Evolutionary conservation across 2,113 vertebrate species (phyloP), one percentile per base, ranked within the genome.

Genomic region (Petroica traversi): DNA sequence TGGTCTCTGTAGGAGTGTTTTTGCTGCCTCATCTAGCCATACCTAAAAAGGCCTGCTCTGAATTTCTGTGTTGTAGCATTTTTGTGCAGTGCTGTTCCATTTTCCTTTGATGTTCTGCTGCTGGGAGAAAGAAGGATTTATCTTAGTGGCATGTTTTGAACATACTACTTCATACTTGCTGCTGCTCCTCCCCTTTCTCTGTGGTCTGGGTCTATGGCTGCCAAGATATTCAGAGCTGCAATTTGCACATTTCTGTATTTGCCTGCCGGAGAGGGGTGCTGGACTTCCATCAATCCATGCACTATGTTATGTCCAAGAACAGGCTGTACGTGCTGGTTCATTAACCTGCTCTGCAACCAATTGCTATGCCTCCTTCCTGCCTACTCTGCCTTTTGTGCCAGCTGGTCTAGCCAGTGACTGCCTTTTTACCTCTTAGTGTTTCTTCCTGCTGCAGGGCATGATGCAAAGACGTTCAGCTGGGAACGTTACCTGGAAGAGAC

Each of bases 391-490:
- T 94, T 55, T 82, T 82, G 41, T 14, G 13, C 19, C 34, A 43
- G 7, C 48, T 92, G 24, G 11, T 72, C 57, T 63, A 34, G 19
- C 7, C 51, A 41, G 31, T 64, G 67, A 59, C 34, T 58, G 40
- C 29, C 38, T 73, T 58, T 49, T 80, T 54, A 86, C 14, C 36
- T 25, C 10, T 92, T 41, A 64, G 54, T 13, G 9, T 78, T 85
- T 83, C 22, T 88, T 96, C 19, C 49, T 93, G 48, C 48, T 87
- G 34, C 93, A 99, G 99, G 98, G 40, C 98, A 98, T 4, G 97
- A 99, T 90, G 45, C 97, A 46, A 97, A 97, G 69, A 98, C 97
- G 6, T 99, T 99, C 95, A 97, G 16, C 93, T 99, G 99, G 99
- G 95, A 98, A 16, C 92, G 69, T 76, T 99, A 99, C 96, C 94